Percentiles rank a stretch among this genome's conserved stretches.
Conservation (phyloP, 2,113 vertebrate species). For the Mormyrus iriodes region DNA sequence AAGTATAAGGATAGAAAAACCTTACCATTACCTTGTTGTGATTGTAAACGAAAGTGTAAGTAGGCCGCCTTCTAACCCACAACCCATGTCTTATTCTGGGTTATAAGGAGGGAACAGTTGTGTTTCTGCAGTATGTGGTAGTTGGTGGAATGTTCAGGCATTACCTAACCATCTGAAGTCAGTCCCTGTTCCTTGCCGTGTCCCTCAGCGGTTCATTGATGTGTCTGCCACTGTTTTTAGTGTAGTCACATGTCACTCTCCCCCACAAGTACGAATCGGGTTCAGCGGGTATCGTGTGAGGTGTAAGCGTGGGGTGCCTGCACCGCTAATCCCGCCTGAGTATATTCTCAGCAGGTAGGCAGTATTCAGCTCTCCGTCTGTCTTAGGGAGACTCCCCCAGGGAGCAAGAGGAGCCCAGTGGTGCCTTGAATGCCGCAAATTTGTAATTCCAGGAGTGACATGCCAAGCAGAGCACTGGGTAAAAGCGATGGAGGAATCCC, state of each 20-base stretch:
- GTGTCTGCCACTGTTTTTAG: neutral
- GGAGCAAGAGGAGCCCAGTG: neutral
- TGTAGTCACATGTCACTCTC: neutral
- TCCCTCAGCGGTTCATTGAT: neutral
- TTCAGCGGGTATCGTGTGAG: neutral
- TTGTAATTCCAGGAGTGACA: neutral
- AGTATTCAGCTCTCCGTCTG: neutral
- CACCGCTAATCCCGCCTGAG: neutral
- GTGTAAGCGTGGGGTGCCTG: neutral
- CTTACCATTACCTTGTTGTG: too few species aligned
- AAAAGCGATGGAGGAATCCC: neutral
- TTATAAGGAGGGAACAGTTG: neutral
- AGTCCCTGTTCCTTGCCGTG: neutral
- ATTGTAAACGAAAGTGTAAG: neutral
- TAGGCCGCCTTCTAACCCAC: neutral
- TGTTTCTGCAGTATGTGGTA: neutral
- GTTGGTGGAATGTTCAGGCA: neutral
- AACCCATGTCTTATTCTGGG: neutral
- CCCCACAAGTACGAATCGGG: neutral
- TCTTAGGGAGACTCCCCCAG: neutral
- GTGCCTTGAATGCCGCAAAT: neutral
- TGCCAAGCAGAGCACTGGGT: neutral
- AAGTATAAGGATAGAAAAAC: too few species aligned
- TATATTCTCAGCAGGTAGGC: neutral
- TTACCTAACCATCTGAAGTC: neutral